Evolutionary conservation across 2,888 invertebrate genomes (phyloP), one percentile per base, ranked within the genome.

Genomic region (Cylloceria caligata): DNA sequence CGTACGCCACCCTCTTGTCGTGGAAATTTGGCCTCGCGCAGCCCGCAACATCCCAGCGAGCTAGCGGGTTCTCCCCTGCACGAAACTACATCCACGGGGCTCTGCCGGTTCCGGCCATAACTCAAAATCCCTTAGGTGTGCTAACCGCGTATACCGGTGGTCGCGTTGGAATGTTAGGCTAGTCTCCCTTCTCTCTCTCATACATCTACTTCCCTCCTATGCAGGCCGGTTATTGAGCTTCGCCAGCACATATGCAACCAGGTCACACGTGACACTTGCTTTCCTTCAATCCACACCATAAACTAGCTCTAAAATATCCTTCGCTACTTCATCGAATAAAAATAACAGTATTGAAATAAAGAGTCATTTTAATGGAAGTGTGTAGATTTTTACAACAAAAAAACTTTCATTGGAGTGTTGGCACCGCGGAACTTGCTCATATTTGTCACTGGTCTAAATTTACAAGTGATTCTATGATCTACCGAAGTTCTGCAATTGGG

Each of bases 41-140:
- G 36, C 47, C 55, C 55, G 24, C 39, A 36, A 34, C 27, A 21
- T 52, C 39, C 71, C n/a, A 45, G 49, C 52, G 39, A 74, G 73
- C 64, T 67, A 16, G 68, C 55, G 42, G 45, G 57, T 47, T 34
- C 75, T 55, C 16, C 30, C 71, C 79, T 68, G 45, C 71, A 27
- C 71, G 71, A 71, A 71, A 27, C 45, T 71, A 60, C 71, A 71
- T 71, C 71, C 45, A 71, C 71, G 57, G 11, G 71, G 67, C 67
- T 67, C 75, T 67, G 60, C 84, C 75, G 85, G 85, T 88, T 90
- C 89, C 87, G 88, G 86, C 85, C 87, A 89, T 90, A 90, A 90
- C 88, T 90, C 89, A 89, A 90, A 91, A 90, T 90, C 91, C 90
- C 90, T 89, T 88, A 89, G 90, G 90, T 91, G 89, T 89, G 88